phyloP scores from a whole-genome alignment of 1,140 invertebrate genomes.

The Popillia japonica region DNA sequence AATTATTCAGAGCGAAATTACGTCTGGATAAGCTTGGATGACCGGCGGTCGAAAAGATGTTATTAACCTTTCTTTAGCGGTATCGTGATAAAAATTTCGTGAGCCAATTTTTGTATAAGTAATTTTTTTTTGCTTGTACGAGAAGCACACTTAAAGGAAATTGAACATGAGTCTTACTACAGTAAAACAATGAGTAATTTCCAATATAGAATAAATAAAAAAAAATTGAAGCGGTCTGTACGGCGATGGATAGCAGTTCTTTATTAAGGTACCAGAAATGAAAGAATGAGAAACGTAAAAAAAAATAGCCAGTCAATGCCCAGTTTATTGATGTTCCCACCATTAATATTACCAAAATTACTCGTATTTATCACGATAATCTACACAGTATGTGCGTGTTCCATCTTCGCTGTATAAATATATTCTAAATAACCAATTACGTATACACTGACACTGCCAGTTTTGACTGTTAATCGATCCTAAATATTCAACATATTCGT shows the following conservation, averaged over 20 bases:
- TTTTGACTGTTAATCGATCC: conserved; percentile 12
- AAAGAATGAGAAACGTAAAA: not conserved
- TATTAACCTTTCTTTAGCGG: conserved; percentile 33
- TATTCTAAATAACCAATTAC: conserved; percentile 31
- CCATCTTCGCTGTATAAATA: conserved; percentile 20
- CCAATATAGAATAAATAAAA: conserved; percentile 4
- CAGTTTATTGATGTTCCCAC: conserved; percentile 13
- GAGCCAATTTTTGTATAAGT: conserved; percentile 32
- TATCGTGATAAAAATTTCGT: conserved; percentile 32
- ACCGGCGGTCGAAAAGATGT: conserved; percentile 19
- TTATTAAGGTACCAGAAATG: not conserved
- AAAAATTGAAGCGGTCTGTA: not conserved
- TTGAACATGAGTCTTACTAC: not conserved
- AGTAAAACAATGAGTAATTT: conserved; percentile 7
- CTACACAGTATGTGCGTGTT: conserved; percentile 20
- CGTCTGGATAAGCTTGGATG: conserved; percentile 23
- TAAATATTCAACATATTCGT: not conserved
- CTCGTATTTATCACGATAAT: conserved; percentile 31
- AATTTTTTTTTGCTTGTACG: conserved; percentile 14
- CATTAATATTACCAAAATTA: conserved; percentile 32
- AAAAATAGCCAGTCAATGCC: conserved; percentile 8
- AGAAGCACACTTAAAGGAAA: not conserved
- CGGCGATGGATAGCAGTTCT: not conserved
- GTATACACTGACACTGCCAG: not conserved
- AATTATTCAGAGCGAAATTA: conserved; percentile 35